These are phyloP conservation scores for Unio delphinus DNA, from an alignment of 2,888 invertebrate genomes.

Conservation along the genomic window DNA sequence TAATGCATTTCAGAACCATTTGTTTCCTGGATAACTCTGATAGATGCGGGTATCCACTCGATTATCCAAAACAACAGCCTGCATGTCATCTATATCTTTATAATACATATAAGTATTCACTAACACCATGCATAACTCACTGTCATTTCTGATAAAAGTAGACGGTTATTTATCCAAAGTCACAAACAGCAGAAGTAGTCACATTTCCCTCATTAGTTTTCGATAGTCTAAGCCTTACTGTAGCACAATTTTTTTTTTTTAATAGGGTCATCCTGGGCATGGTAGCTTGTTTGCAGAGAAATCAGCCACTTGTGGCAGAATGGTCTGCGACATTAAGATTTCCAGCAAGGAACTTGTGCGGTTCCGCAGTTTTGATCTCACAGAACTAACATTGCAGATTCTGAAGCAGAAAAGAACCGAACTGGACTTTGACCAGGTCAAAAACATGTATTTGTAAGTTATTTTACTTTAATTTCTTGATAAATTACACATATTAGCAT, in stretches of 20 bases:
- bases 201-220: no score
- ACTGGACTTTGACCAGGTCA: slow-evolving; percentile 66
- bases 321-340: slow-evolving; percentile 91
- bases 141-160: no score
- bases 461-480: not conserved
- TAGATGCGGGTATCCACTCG: no score
- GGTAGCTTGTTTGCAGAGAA: slow-evolving; percentile 52
- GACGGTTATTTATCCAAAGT: no score
- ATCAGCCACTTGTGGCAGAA: slow-evolving; percentile 79
- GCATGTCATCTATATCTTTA: no score
- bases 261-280: slow-evolving; percentile 48
- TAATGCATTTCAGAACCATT: no score
- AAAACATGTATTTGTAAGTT: slow-evolving; percentile 64
- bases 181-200: no score
- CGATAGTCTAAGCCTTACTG: no score
- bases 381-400: slow-evolving; percentile 74
- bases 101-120: no score
- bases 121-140: no score
- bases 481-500: not conserved
- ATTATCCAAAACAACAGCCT: no score
- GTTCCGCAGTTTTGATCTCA: slow-evolving; percentile 92
- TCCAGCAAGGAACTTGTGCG: slow-evolving; percentile 95
- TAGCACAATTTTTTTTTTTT: not conserved
- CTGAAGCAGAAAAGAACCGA: slow-evolving; percentile 65
- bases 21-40: no score